Conservation (phyloP, 1,140 invertebrate genomes). For the Drosophila tropicalis region DNA sequence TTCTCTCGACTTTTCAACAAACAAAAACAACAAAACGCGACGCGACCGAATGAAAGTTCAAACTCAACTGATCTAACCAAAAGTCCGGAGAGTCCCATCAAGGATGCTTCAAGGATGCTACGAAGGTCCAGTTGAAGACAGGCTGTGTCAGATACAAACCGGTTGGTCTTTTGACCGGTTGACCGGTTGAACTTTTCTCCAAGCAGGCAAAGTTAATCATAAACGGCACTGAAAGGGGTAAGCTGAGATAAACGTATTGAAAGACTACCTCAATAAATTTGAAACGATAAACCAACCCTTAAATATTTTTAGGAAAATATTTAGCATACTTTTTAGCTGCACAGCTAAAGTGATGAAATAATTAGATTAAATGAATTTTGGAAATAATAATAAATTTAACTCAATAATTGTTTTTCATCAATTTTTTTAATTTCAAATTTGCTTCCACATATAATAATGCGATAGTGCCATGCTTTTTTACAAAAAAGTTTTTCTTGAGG, state of each 20-base stretch:
- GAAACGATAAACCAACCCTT: conserved; percentile 53
- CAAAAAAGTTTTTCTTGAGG: background rate
- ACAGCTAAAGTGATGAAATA: background rate
- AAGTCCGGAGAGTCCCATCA: conserved; percentile 33
- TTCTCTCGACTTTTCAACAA: conserved; percentile 52
- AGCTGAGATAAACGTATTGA: conserved; percentile 38
- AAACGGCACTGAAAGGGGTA: conserved; percentile 51
- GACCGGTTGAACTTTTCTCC: conserved; percentile 64
- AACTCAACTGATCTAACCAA: conserved; percentile 69
- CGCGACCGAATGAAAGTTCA: conserved; percentile 79
- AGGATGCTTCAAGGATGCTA: conserved; percentile 56
- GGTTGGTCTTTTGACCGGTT: conserved; percentile 72
- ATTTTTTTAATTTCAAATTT: too few species aligned
- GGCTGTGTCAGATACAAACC: conserved; percentile 71
- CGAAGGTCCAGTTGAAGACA: conserved; percentile 69
- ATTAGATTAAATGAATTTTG: background rate
- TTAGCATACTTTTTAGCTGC: conserved; percentile 61
- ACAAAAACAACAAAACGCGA: conserved; percentile 70
- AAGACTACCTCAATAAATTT: conserved; percentile 77
- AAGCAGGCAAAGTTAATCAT: conserved; percentile 40
- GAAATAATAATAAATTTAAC: too few species aligned
- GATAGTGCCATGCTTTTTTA: conserved; percentile 1
- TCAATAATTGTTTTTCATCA: too few species aligned
- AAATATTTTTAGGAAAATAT: conserved; percentile 47
- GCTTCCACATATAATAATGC: too few species aligned